These are phyloP conservation scores for Lasioglossum villosulum DNA, from an alignment of 2,888 invertebrate species.

Conservation along the genomic window DNA sequence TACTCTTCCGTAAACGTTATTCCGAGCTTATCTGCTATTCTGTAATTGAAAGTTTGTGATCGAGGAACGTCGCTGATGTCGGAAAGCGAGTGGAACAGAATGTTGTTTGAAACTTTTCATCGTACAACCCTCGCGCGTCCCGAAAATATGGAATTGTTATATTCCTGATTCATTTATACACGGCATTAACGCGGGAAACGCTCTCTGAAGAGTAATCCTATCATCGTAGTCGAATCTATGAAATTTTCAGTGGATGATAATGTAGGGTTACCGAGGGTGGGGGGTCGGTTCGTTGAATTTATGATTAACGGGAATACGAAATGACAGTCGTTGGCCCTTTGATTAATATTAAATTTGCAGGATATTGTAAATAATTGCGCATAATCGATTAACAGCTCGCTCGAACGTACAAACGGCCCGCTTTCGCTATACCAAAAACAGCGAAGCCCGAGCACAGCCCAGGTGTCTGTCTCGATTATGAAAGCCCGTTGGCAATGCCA, in stretches of 20 bases:
- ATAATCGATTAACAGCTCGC: constrained; percentile 50
- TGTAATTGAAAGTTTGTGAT: too few species aligned
- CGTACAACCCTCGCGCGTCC: neutral
- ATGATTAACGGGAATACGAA: constrained; percentile 54
- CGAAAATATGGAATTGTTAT: neutral
- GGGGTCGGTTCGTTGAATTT: constrained; percentile 36
- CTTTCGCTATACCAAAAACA: constrained; percentile 32
- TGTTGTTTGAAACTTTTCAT: too few species aligned
- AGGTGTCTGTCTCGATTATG: constrained; percentile 37
- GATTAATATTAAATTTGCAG: constrained; percentile 57
- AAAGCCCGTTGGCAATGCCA: constrained; percentile 34
- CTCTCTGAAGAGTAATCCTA: constrained; percentile 30
- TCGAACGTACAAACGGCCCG: constrained; percentile 41
- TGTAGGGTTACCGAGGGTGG: constrained; percentile 15
- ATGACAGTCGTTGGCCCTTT: constrained; percentile 57
- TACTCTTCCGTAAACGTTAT: too few species aligned
- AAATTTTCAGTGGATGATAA: constrained; percentile 37
- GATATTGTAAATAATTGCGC: constrained; percentile 60
- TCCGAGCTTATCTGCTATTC: too few species aligned
- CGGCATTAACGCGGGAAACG: neutral
- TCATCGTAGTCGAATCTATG: constrained; percentile 26
- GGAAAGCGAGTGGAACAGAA: too few species aligned
- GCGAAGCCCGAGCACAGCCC: neutral
- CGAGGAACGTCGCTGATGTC: too few species aligned
- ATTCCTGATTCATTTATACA: constrained; percentile 13